These are phyloP conservation scores for Leucopsar rothschildi DNA, from an alignment of 2,113 vertebrate species.

Conservation along the genomic window DNA sequence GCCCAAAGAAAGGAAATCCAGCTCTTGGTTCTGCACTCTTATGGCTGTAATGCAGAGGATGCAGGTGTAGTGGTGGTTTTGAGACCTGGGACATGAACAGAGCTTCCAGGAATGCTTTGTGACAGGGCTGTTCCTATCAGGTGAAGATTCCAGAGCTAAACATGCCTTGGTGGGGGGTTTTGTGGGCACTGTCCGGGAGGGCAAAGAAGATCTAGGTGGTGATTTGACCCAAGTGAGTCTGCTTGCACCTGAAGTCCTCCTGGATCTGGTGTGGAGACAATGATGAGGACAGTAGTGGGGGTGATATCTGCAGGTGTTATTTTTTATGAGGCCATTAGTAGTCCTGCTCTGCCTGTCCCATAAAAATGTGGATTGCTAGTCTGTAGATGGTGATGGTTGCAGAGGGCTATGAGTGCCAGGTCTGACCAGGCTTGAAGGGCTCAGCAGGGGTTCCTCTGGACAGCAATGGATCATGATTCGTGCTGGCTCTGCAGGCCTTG, in stretches of 20 bases:
- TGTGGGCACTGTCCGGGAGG: background rate
- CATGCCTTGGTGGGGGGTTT: background rate
- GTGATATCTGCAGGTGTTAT: background rate
- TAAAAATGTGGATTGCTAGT: background rate
- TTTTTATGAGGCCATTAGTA: background rate
- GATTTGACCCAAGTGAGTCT: background rate
- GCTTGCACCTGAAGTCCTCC: background rate
- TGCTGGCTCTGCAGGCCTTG: background rate
- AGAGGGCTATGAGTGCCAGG: background rate
- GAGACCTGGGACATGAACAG: background rate
- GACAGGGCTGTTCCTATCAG: background rate
- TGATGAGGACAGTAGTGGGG: background rate
- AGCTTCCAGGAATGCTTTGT: background rate
- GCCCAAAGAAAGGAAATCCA: conserved; percentile 4
- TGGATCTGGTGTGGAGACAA: background rate
- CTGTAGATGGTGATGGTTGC: background rate
- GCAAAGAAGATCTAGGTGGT: background rate
- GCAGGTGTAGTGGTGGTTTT: background rate
- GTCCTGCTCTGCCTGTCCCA: background rate
- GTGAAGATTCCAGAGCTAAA: background rate
- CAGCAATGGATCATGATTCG: fast-evolving
- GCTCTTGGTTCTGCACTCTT: background rate
- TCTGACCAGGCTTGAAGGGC: background rate
- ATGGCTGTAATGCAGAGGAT: background rate
- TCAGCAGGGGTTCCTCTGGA: background rate